A percentile compares a stretch with the other conserved stretches of the same genome.
These are phyloP conservation scores for Gavialis gangeticus DNA, from an alignment of 2,113 vertebrate species.

Conservation along the genomic window DNA sequence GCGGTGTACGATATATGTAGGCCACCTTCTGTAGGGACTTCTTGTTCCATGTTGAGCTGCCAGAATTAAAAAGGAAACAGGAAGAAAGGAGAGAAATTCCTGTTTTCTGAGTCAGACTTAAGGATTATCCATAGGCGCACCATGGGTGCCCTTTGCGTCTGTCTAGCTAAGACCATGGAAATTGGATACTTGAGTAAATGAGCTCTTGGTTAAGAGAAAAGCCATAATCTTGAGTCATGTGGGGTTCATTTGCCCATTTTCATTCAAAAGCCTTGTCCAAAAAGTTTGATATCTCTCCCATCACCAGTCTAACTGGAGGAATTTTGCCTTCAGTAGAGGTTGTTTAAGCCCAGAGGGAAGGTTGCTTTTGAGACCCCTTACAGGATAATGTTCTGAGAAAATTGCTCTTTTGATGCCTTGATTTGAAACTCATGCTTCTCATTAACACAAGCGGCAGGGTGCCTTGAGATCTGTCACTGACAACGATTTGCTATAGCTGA, in stretches of 20 bases:
- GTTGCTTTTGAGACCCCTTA: constrained; percentile 38
- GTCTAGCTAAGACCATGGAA: not conserved
- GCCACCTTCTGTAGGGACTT: not conserved
- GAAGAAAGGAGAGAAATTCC: not conserved
- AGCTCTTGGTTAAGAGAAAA: not conserved
- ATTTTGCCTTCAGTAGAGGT: constrained; percentile 17
- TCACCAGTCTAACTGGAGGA: not conserved
- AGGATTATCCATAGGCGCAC: constrained; percentile 39
- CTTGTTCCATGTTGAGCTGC: not conserved
- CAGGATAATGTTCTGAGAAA: constrained; percentile 47
- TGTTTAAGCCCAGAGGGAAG: constrained; percentile 25
- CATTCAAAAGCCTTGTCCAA: not conserved
- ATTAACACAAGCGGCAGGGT: not conserved
- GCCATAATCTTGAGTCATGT: not conserved
- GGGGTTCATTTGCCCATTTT: not conserved
- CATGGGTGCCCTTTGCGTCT: constrained; percentile 21
- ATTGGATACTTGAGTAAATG: not conserved
- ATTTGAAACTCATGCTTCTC: constrained; percentile 58
- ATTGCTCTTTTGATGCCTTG: constrained; percentile 56
- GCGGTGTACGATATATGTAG: constrained; percentile 7
- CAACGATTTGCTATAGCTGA: not conserved
- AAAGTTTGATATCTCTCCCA: not conserved
- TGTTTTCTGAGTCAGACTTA: not conserved
- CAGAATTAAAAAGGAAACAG: constrained; percentile 44
- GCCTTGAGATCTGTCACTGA: not conserved